Percentiles rank a stretch among this genome's conserved stretches.
phyloP scores from a whole-genome alignment of 2,113 vertebrate species.

The Erythrocercus mccallii region DNA sequence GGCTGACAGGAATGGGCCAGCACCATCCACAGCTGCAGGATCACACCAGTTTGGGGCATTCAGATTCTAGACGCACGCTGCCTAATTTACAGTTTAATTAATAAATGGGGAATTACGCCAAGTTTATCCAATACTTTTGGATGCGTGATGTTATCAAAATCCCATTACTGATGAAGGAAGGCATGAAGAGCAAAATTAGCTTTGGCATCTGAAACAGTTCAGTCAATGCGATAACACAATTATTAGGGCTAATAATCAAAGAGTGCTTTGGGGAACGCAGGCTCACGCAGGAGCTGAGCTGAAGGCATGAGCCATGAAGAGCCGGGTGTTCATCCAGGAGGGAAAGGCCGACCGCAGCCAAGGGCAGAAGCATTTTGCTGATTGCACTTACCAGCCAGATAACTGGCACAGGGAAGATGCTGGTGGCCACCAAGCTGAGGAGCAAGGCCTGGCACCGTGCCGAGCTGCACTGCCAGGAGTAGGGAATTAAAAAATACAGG shows the following conservation, averaged over 20 bases:
- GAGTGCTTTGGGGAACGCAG: background rate
- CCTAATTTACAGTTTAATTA: conserved; percentile 51
- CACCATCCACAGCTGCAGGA: background rate
- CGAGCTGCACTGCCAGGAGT: background rate
- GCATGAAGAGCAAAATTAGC: conserved; percentile 52
- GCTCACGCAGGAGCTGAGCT: background rate
- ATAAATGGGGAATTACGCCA: conserved; percentile 47
- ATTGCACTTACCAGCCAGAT: background rate
- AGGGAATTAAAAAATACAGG: background rate
- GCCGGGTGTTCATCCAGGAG: background rate
- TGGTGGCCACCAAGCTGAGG: background rate
- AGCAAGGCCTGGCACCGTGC: accelerated
- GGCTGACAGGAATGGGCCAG: background rate
- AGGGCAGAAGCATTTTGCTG: background rate
- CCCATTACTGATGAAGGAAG: conserved; percentile 43
- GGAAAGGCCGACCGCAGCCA: background rate
- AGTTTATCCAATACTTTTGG: conserved; percentile 47
- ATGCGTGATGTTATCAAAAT: conserved; percentile 52
- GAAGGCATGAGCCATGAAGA: background rate
- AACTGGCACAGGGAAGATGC: background rate
- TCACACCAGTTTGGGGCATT: background rate
- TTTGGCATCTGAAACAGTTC: conserved; percentile 37
- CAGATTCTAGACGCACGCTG: background rate
- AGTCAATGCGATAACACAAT: conserved; percentile 1
- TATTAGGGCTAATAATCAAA: conserved; percentile 54